Percentiles rank a stretch among this genome's conserved stretches.
Conservation (phyloP, 1,140 invertebrate genomes). For the Rhopalosiphum maidis region DNA sequence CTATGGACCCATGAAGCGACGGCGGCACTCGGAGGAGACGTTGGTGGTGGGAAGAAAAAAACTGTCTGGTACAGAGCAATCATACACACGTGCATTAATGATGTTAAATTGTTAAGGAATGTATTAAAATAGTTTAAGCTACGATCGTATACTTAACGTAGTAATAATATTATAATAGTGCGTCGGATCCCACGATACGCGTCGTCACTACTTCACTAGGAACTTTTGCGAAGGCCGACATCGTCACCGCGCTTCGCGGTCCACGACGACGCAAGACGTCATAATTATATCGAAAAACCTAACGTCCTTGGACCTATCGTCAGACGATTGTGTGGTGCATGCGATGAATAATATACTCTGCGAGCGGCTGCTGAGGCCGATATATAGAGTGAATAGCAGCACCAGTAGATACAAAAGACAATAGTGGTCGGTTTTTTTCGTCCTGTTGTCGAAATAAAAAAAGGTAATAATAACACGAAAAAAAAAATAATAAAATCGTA, state of each 20-base stretch:
- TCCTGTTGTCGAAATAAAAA: neutral
- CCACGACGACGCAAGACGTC: slow-evolving; percentile 24
- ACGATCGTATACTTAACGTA: neutral
- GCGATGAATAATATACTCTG: neutral
- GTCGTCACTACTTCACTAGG: neutral
- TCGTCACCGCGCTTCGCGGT: neutral
- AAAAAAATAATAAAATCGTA: slow-evolving; percentile 17
- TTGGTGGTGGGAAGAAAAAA: neutral
- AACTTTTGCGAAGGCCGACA: neutral
- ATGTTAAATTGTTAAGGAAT: neutral
- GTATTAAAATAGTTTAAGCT: neutral
- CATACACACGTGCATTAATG: neutral
- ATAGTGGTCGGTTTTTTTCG: slow-evolving; percentile 1
- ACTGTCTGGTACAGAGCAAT: neutral
- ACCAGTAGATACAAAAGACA: neutral
- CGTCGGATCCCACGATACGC: neutral
- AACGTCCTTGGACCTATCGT: slow-evolving; percentile 47
- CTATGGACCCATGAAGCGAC: no score
- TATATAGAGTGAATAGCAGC: neutral
- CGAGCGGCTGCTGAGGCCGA: neutral
- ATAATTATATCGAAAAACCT: slow-evolving; percentile 26
- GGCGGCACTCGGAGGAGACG: neutral
- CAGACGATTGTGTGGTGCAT: neutral
- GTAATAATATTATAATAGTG: neutral
- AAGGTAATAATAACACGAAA: neutral